These are phyloP conservation scores for Eidolon helvum DNA, from an alignment of 2,113 vertebrate genomes.

Conservation along the genomic window DNA sequence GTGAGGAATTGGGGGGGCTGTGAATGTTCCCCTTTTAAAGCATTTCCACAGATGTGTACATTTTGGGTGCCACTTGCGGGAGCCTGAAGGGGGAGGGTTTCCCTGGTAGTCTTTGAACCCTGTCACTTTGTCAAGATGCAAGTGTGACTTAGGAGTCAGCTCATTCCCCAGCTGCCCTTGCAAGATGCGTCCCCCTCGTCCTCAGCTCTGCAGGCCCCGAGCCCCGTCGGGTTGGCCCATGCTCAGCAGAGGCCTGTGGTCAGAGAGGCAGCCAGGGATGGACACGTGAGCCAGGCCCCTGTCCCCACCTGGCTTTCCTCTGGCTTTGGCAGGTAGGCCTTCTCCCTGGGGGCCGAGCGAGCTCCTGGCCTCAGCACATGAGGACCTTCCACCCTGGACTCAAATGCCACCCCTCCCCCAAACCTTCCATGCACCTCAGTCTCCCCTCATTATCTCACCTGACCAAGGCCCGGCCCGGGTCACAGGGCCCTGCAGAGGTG, in stretches of 20 bases:
- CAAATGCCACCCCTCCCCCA: neutral
- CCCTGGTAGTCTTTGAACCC: constrained; percentile 63
- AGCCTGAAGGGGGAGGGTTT: constrained; percentile 69
- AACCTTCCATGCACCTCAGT: neutral
- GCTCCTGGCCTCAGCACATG: fast-evolving
- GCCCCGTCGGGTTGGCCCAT: neutral
- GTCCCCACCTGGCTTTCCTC: fast-evolving
- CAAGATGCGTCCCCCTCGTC: fast-evolving
- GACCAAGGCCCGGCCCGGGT: neutral
- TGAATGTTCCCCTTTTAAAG: constrained; percentile 80
- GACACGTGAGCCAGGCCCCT: fast-evolving
- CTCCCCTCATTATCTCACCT: neutral
- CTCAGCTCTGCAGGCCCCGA: fast-evolving
- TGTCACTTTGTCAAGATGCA: constrained; percentile 73
- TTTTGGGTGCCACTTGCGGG: constrained; percentile 76
- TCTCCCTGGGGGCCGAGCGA: fast-evolving
- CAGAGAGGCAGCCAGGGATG: fast-evolving
- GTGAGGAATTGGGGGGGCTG: constrained; percentile 80
- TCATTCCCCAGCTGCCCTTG: neutral
- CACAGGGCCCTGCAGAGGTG: neutral
- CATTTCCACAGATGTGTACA: constrained; percentile 78
- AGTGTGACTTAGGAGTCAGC: constrained; percentile 45
- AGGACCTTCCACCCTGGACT: neutral
- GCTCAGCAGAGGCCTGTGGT: neutral
- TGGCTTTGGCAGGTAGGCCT: fast-evolving